A percentile compares a stretch with the other conserved stretches of the same genome.
Evolutionary conservation across 2,113 vertebrate genomes (phyloP).

Genomic region (Hylia prasina): DNA sequence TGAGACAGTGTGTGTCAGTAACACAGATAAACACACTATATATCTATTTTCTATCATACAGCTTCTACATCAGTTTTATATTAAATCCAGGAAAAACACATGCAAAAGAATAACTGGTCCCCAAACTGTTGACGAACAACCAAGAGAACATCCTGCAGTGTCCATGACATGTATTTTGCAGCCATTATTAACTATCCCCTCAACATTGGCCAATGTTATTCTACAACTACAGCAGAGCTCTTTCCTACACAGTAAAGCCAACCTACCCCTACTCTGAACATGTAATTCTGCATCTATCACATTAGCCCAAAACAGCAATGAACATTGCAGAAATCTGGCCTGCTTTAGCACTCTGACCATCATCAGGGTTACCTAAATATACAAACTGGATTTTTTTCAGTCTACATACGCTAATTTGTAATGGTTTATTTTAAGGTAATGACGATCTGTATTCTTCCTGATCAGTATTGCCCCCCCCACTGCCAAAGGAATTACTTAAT

Average conservation of each 20-base stretch:
- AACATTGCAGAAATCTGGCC: background rate
- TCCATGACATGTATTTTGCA: background rate
- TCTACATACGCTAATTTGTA: background rate
- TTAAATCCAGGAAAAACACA: background rate
- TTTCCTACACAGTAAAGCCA: background rate
- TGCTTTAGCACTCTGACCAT: background rate
- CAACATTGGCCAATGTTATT: background rate
- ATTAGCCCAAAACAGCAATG: background rate
- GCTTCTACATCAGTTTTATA: background rate
- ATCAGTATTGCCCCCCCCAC: rapidly evolving
- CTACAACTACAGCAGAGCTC: background rate
- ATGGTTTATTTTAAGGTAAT: background rate
- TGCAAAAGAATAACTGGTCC: background rate
- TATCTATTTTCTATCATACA: no score
- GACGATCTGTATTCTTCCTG: background rate
- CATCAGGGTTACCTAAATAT: background rate
- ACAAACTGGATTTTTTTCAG: background rate
- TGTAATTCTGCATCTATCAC: background rate
- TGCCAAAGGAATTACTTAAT: background rate
- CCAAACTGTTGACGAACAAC: background rate
- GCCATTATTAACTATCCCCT: background rate
- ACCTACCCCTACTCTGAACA: background rate
- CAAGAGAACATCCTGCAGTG: background rate
- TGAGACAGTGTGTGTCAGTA: background rate
- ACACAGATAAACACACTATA: background rate